These are phyloP conservation scores for Hapalemur alaotrensis DNA, from an alignment of 2,797 vertebrate genomes.

Conservation along the genomic window DNA sequence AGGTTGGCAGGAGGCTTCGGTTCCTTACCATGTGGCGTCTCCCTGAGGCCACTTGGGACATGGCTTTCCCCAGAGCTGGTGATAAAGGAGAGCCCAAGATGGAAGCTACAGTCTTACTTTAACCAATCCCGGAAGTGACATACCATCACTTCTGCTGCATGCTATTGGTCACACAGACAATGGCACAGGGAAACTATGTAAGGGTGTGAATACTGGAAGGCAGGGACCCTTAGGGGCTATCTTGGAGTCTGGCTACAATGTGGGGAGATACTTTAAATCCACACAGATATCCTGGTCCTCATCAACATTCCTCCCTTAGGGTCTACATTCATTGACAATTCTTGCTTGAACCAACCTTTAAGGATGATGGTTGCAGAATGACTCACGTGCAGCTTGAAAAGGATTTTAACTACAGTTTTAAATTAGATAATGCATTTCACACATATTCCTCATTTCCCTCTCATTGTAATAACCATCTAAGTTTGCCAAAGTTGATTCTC, in stretches of 20 bases:
- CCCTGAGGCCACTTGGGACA: background rate
- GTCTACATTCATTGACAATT: conserved; percentile 6
- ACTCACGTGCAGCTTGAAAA: background rate
- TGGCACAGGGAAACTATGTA: background rate
- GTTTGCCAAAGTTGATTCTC: background rate
- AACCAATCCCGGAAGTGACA: background rate
- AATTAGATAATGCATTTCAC: background rate
- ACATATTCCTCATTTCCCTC: background rate
- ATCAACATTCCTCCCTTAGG: background rate
- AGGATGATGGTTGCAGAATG: background rate
- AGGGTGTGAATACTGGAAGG: background rate
- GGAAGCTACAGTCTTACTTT: background rate
- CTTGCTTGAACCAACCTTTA: background rate
- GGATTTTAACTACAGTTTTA: background rate
- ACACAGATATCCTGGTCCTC: background rate
- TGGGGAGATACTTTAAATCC: background rate
- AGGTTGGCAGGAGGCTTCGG: background rate
- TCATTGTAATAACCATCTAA: background rate
- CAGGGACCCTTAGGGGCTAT: background rate
- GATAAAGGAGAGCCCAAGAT: background rate
- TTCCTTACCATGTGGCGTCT: background rate
- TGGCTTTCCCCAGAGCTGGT: background rate
- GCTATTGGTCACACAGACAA: background rate
- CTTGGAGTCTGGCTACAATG: background rate
- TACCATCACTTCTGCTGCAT: background rate